These are phyloP conservation scores for Craseonycteris thonglongyai DNA, from an alignment of 2,113 vertebrate species.

Conservation along the genomic window DNA sequence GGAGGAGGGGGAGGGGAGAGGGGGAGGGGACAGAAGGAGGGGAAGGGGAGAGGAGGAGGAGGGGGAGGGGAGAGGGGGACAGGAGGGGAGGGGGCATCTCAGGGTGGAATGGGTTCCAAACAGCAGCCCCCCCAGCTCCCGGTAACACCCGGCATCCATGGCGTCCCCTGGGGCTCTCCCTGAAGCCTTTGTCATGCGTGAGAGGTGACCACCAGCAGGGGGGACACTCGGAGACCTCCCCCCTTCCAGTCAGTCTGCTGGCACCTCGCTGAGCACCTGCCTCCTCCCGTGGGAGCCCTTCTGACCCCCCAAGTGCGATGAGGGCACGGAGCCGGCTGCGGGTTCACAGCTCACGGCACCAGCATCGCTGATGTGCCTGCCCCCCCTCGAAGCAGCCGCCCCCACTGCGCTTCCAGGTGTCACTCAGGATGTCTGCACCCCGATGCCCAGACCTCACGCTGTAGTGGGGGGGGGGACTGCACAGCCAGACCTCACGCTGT, in stretches of 20 bases:
- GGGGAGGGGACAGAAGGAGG: rapidly evolving
- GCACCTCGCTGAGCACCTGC: neutral
- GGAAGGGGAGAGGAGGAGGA: too few species aligned
- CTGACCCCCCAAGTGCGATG: neutral
- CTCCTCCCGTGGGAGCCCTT: neutral
- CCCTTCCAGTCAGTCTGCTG: neutral
- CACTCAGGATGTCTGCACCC: neutral
- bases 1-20: too few species aligned
- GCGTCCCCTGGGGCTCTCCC: too few species aligned
- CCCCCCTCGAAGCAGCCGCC: rapidly evolving
- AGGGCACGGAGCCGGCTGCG: neutral
- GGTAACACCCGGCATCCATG: too few species aligned
- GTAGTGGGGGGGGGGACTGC: too few species aligned
- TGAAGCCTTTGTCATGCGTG: neutral
- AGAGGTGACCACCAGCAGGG: neutral
- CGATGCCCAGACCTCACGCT: too few species aligned
- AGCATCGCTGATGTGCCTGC: rapidly evolving
- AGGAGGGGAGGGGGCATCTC: too few species aligned
- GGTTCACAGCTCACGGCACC: rapidly evolving
- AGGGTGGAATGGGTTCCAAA: too few species aligned
- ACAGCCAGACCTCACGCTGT: too few species aligned
- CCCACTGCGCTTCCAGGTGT: too few species aligned
- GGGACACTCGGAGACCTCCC: too few species aligned
- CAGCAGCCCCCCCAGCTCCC: neutral
- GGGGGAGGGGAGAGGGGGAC: rapidly evolving